A percentile compares a stretch with the other conserved stretches of the same genome.
phyloP scores from a whole-genome alignment of 2,797 vertebrate species.

The Coendou prehensilis region DNA sequence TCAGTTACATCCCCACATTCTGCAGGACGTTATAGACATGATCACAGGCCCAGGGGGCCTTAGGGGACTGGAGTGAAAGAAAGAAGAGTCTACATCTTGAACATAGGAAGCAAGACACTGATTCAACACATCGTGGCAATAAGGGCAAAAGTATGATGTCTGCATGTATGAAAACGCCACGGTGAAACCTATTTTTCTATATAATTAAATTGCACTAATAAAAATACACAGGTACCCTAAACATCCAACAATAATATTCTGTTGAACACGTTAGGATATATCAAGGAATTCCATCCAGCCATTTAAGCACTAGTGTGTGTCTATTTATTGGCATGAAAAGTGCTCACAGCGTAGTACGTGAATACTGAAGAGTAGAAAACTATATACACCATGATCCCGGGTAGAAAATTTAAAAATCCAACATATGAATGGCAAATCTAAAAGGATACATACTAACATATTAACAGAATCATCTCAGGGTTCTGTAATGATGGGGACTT shows the following conservation, averaged over 20 bases:
- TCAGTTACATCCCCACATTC: background rate
- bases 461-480: background rate
- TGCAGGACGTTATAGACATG: background rate
- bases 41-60: background rate
- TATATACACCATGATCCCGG: background rate
- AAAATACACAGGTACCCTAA: constrained; percentile 4
- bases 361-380: background rate
- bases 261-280: background rate
- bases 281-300: background rate
- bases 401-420: constrained; percentile 26
- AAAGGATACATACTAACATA: background rate
- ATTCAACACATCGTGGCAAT: background rate
- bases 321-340: background rate
- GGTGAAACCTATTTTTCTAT: background rate
- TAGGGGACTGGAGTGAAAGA: background rate
- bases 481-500: background rate
- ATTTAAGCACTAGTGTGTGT: background rate
- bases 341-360: background rate
- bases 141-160: background rate
- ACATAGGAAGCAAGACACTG: background rate
- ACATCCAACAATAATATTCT: background rate
- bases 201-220: background rate
- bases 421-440: background rate
- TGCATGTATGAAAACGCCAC: background rate
- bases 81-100: background rate